These are phyloP conservation scores for Antidorcas marsupialis DNA, from an alignment of 2,113 vertebrate species.

Conservation along the genomic window DNA sequence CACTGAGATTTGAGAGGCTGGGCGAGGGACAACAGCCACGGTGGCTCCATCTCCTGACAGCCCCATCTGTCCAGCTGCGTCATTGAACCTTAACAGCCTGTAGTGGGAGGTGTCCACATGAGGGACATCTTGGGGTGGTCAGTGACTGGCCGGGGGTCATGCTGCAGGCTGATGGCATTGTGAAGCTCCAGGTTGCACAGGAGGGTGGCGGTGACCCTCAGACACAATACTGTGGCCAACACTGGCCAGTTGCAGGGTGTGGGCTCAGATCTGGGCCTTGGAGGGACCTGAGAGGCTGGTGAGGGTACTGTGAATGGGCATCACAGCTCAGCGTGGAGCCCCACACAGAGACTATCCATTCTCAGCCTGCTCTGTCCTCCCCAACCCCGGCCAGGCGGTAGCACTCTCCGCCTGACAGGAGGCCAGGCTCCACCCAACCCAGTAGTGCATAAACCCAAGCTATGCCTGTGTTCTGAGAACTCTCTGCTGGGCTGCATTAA, in stretches of 20 bases:
- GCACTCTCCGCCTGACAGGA: not conserved
- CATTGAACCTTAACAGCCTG: not conserved
- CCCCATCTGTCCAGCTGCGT: not conserved
- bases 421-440: not conserved
- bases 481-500: not conserved
- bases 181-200: not conserved
- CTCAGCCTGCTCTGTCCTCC: not conserved
- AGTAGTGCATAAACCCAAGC: not conserved
- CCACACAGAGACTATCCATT: not conserved
- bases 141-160: not conserved
- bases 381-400: not conserved
- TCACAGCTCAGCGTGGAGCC: not conserved
- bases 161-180: not conserved
- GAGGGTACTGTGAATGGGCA: not conserved
- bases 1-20: not conserved
- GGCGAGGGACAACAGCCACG: fast-evolving
- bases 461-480: not conserved
- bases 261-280: not conserved
- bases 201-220: not conserved
- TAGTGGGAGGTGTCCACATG: not conserved
- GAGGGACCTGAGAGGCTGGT: not conserved
- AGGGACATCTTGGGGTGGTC: not conserved
- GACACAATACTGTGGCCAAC: not conserved
- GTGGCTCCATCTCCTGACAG: not conserved
- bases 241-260: not conserved